Conservation (phyloP, 2,888 invertebrate genomes). For the Tubulanus polymorphus region DNA sequence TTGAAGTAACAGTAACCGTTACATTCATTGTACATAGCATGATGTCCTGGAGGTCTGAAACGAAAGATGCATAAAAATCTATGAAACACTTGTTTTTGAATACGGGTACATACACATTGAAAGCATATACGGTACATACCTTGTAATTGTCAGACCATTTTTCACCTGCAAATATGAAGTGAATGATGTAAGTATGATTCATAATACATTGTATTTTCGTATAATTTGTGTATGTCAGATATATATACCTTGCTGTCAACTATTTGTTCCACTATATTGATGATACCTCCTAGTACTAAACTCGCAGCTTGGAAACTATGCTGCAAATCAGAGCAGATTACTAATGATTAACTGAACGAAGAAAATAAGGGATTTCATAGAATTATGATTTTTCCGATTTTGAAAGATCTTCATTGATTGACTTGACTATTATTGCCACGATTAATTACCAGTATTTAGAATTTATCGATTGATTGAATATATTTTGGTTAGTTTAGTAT, state of each 20-base stretch:
- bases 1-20: conserved; percentile 86
- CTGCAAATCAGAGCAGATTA: no score
- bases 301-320: conserved; percentile 23
- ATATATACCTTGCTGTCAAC: conserved; percentile 24
- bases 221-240: neutral
- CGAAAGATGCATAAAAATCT: conserved; percentile 20
- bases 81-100: no score
- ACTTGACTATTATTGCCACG: no score
- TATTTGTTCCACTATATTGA: conserved; percentile 60
- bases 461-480: no score
- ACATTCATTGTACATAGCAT: conserved; percentile 71
- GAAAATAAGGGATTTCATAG: no score
- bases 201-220: conserved; percentile 3
- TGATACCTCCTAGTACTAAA: conserved; percentile 64
- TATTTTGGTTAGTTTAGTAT: no score
- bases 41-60: conserved; percentile 73
- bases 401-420: no score
- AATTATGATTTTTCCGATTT: no score
- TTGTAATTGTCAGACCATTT: conserved; percentile 75
- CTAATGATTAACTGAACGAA: no score
- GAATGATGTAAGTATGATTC: conserved; percentile 3
- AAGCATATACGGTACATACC: conserved; percentile 30
- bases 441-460: no score
- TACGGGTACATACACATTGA: conserved; percentile 27
- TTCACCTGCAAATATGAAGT: conserved; percentile 59